These are phyloP conservation scores for Hirtodrosophila histrioides DNA, from an alignment of 2,888 invertebrate genomes.

Conservation along the genomic window DNA sequence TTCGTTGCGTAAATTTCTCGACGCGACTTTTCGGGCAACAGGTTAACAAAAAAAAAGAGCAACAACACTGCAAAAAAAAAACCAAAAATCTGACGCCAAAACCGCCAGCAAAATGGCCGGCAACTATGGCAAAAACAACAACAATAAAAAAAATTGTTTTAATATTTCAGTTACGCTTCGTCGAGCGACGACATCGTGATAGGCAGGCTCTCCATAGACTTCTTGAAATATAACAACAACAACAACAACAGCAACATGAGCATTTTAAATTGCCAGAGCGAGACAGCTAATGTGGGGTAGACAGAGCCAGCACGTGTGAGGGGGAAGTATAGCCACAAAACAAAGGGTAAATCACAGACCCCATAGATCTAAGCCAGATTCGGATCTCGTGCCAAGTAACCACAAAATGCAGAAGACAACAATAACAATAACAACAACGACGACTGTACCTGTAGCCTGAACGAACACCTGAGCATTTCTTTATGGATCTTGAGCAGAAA, in stretches of 20 bases:
- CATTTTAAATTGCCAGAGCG: conserved; percentile 40
- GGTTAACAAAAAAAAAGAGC: conserved; percentile 54
- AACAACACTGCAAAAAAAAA: conserved; percentile 43
- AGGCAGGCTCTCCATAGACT: conserved; percentile 67
- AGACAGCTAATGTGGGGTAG: conserved; percentile 18
- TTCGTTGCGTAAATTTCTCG: conserved; percentile 81
- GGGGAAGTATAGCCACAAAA: conserved; percentile 41
- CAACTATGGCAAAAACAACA: conserved; percentile 36
- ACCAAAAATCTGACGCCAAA: conserved; percentile 72
- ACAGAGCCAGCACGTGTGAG: conserved; percentile 22
- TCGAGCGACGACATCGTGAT: conserved; percentile 78
- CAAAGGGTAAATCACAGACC: conserved; percentile 73
- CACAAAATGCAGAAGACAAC: conserved; percentile 48
- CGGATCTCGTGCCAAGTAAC: conserved; percentile 72
- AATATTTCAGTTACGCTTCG: conserved; percentile 82
- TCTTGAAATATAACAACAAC: conserved; percentile 54
- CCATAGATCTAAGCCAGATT: conserved; percentile 53
- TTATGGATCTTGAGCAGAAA: conserved; percentile 79
- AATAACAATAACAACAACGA: conserved; percentile 20
- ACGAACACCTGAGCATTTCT: conserved; percentile 76
- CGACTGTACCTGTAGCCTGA: conserved; percentile 43
- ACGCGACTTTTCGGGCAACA: conserved; percentile 70
- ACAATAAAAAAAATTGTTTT: conserved; percentile 60
- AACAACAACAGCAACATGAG: too few relatives aligned
- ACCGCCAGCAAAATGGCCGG: conserved; percentile 74